Evolutionary conservation across 2,113 vertebrate genomes (phyloP), one percentile per base, ranked within the genome.

Genomic region (Falcunculus frontatus): DNA sequence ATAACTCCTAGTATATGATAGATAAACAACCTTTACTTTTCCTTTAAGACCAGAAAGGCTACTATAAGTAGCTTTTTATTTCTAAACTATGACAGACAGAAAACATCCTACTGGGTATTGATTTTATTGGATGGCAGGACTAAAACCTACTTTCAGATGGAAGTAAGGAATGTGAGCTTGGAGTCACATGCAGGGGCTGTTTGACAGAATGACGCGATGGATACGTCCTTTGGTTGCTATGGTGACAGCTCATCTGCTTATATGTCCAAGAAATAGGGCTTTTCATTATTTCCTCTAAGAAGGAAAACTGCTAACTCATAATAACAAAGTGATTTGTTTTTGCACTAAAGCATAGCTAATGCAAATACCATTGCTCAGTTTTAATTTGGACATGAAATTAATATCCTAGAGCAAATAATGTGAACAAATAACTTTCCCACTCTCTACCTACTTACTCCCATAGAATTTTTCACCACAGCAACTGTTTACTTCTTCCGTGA

Each of bases 241-340:
- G 93, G 96, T n/a, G 77, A 97, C 13, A 20, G 95, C 52, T 97
- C 96, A 96, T 96, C 96, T 96, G 92, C 95, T 96, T 97, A 92
- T 91, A 95, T 67, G 79, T 96, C 92, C 93, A 96, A 96, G 95
- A 97, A 96, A 92, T 60, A 96, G 86, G 84, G 81, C 74, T 94
- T 96, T 95, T 95, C 89, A 93, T 96, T 96, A 96, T 94, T 95
- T 74, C 44, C 77, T 95, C 60, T 96, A 87, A 96, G 86, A 96
- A 60, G 49, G 92, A 94, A 95, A 94, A 78, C 74, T 96, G 92
- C 67, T 94, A 97, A 92, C 87, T 96, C 81, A 95, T 86, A 97
- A 95, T n/a, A 96, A 91, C 81, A 95, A 89, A 93, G 53, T 84
- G 90, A 85, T 90, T 87, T 92, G 88, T 0, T 95, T 96, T 93